These are phyloP conservation scores for Apeltes quadracus DNA, from an alignment of 2,113 vertebrate genomes.

Conservation along the genomic window DNA sequence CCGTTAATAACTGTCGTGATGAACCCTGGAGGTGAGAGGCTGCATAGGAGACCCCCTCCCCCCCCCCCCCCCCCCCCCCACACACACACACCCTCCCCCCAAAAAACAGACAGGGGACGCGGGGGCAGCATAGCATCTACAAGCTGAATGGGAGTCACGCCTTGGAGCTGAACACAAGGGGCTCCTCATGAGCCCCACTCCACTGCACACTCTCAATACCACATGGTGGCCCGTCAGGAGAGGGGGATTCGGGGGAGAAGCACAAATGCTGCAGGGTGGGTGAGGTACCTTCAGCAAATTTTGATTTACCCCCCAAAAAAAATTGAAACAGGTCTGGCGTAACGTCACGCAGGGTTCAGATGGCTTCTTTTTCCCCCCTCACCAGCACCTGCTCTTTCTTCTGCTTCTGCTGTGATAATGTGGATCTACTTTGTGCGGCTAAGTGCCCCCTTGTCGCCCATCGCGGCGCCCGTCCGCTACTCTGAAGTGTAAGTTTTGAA, in stretches of 20 bases:
- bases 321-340: constrained; percentile 29
- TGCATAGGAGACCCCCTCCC: background rate
- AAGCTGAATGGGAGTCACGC: constrained; percentile 77
- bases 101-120: constrained; percentile 33
- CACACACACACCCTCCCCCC: no score
- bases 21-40: constrained; percentile 23
- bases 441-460: constrained; percentile 35
- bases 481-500: constrained; percentile 73
- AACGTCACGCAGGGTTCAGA: constrained; percentile 17
- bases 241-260: constrained; percentile 25
- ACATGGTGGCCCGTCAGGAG: constrained; percentile 59
- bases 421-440: constrained; percentile 39
- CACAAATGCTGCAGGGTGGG: constrained; percentile 46
- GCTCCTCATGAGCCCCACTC: constrained; percentile 59
- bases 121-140: constrained; percentile 31
- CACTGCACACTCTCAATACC: constrained; percentile 61
- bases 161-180: constrained; percentile 68
- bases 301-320: constrained; percentile 29
- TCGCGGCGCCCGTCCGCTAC: constrained; percentile 47
- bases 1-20: constrained; percentile 50
- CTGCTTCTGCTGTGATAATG: constrained; percentile 8
- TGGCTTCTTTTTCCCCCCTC: constrained; percentile 10
- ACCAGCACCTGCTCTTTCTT: background rate
- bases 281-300: constrained; percentile 19
- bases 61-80: no score